A percentile compares a stretch with the other conserved stretches of the same genome.
phyloP scores from a whole-genome alignment of 2,888 invertebrate genomes.

The Ophion slaviceki region DNA sequence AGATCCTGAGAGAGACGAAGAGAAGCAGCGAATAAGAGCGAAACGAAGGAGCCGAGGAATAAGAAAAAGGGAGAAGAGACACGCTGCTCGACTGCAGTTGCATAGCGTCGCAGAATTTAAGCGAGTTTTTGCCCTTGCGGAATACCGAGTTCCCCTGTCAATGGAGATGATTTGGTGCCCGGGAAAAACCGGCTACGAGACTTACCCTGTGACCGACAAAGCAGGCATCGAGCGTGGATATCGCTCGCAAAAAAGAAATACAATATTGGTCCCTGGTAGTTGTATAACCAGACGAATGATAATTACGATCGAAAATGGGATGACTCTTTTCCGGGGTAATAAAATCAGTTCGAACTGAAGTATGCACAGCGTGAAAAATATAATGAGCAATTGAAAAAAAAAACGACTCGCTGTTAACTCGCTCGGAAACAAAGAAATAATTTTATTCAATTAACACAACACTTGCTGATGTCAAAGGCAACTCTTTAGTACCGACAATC shows the following conservation, averaged over 20 bases:
- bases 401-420: neutral
- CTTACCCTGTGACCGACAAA: slow-evolving; percentile 67
- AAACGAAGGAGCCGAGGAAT: slow-evolving; percentile 25
- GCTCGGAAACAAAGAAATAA: neutral
- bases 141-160: slow-evolving; percentile 75
- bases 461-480: neutral
- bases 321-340: neutral
- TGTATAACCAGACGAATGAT: neutral
- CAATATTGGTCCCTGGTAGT: neutral
- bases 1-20: slow-evolving; percentile 13
- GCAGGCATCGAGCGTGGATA: neutral
- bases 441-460: neutral
- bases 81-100: slow-evolving; percentile 36
- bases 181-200: slow-evolving; percentile 78
- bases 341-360: neutral
- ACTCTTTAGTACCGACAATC: neutral
- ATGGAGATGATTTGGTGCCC: slow-evolving; percentile 80
- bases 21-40: slow-evolving; percentile 19
- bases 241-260: neutral
- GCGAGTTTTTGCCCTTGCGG: slow-evolving; percentile 77
- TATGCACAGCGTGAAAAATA: neutral
- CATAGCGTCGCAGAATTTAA: slow-evolving; percentile 77
- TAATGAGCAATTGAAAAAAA: neutral
- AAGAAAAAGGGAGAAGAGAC: slow-evolving; percentile 44
- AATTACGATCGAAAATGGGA: too few species aligned